Evolutionary conservation across 2,888 invertebrate species (phyloP).

Genomic region (Mimas tiliae): DNA sequence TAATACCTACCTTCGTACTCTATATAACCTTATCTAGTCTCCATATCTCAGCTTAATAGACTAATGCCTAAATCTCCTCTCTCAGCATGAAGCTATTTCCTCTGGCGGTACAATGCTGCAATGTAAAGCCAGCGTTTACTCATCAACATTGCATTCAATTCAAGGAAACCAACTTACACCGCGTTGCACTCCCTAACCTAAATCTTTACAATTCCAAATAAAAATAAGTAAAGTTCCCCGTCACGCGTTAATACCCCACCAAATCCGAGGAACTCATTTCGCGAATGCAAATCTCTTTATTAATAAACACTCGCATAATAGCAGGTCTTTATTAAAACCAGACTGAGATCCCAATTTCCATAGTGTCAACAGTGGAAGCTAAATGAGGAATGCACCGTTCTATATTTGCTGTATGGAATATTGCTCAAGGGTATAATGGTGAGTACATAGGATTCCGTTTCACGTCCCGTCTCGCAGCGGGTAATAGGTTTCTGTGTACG

Average conservation of each 20-base stretch:
- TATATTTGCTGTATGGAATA: constrained; percentile 41
- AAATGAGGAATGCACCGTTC: constrained; percentile 60
- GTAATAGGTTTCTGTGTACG: constrained; percentile 17
- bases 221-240: background rate
- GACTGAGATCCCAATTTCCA: constrained; percentile 64
- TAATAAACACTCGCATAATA: constrained; percentile 55
- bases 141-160: too few relatives aligned
- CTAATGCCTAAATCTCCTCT: too few relatives aligned
- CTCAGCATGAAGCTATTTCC: too few relatives aligned
- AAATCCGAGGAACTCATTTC: constrained; percentile 48
- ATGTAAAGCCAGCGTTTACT: too few relatives aligned
- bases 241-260: constrained; percentile 10
- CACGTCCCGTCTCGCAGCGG: constrained; percentile 33
- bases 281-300: constrained; percentile 55
- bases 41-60: too few relatives aligned
- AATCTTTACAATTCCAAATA: background rate
- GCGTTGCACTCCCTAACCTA: too few relatives aligned
- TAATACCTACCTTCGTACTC: too few relatives aligned
- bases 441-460: constrained; percentile 42
- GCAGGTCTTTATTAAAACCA: constrained; percentile 63
- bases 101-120: too few relatives aligned
- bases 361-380: constrained; percentile 63
- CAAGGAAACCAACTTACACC: too few relatives aligned
- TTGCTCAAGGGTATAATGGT: constrained; percentile 45
- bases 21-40: too few relatives aligned